These are phyloP conservation scores for Rhagium mordax DNA, from an alignment of 2,888 invertebrate genomes.

Conservation along the genomic window DNA sequence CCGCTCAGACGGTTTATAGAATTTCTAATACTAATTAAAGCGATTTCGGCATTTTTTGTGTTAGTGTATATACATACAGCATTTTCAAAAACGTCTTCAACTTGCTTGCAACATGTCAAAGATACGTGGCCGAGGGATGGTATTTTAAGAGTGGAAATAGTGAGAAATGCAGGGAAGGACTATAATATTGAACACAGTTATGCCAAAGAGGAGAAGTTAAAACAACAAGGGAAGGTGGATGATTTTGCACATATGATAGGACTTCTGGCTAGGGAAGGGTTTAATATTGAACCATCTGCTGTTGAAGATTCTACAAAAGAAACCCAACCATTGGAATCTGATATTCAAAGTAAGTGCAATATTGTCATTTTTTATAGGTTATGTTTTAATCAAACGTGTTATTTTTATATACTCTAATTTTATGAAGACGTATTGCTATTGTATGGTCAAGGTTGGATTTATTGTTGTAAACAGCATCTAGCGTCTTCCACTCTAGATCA, in stretches of 20 bases:
- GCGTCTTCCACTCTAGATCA: too few species aligned
- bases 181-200: conserved; percentile 88
- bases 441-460: too few species aligned
- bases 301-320: conserved; percentile 71
- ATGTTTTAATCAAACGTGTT: not conserved
- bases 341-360: conserved; percentile 49
- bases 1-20: conserved; percentile 87
- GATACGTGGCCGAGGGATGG: conserved; percentile 96
- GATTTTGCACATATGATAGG: conserved; percentile 76
- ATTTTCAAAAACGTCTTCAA: conserved; percentile 93
- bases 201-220: conserved; percentile 83
- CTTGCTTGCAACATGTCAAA: conserved; percentile 91
- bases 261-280: conserved; percentile 78
- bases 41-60: conserved; percentile 88
- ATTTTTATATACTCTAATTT: too few species aligned
- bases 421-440: too few species aligned
- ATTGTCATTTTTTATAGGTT: not conserved
- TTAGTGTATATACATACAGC: conserved; percentile 96
- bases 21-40: conserved; percentile 86
- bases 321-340: conserved; percentile 62
- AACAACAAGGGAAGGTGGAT: conserved; percentile 78
- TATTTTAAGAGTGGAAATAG: conserved; percentile 92
- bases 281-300: conserved; percentile 80
- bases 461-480: too few species aligned
- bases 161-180: conserved; percentile 79